Evolutionary conservation across 2,797 vertebrate species (phyloP), one percentile per base, ranked within the genome.

Genomic region (Notolabrus celidotus): DNA sequence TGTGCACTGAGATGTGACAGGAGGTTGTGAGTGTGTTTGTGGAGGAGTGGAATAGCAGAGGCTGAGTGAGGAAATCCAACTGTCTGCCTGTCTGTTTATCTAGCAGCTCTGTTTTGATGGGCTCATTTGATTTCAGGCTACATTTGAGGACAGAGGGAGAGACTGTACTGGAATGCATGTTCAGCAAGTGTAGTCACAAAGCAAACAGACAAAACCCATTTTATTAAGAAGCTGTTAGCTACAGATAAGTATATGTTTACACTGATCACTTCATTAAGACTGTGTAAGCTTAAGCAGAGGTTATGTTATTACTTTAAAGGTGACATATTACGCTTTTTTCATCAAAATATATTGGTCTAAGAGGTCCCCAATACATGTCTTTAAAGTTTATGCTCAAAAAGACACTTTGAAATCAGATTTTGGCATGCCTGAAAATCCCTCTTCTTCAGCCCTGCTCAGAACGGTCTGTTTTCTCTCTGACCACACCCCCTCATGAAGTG

Each of bases 1-100:
- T 59, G 74, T 71, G 77, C 71, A 54, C 10, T 10, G 27, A 56
- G 64, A 73, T 58, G 79, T 78, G 79, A 85, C 72, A 51, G 70
- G 45, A 71, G 61, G 17, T 49, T 56, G 54, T 49, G 56, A 58
- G 20, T 70, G 57, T 63, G 61, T 68, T 77, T 73, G 71, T 45
- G 62, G 62, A 79, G 55, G 65, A 56, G 70, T 38, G 55, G 10
- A 42, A 41, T 17, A 71, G 49, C 55, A 54, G 15, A 49, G 38
- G 36, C 39, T 53, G 36, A 45, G 46, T 25, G 52, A 42, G 33
- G 50, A 14, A 10, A 51, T 70, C 20, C 36, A 20, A 73, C 53
- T 45, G 64, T 53, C 58, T 45, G 45, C 38, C 22, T 45, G 55
- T 69, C 42, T 62, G 10, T 71, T 41, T 54, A 50, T 57, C 22